These are phyloP conservation scores for Scaptomyza tumidula DNA, from an alignment of 2,888 invertebrate genomes.

Conservation along the genomic window DNA sequence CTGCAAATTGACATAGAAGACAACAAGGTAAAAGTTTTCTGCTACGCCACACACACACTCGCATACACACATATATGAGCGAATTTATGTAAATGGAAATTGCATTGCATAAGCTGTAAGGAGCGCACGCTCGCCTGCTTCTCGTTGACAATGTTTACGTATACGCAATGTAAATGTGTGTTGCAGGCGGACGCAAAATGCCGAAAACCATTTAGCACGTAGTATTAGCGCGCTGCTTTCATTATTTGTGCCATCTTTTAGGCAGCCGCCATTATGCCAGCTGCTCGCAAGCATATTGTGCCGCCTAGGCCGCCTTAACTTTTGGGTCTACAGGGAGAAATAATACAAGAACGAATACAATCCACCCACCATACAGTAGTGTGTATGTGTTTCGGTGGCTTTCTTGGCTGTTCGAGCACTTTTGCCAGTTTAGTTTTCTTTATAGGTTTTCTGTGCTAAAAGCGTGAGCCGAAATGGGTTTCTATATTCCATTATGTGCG, in stretches of 20 bases:
- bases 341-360: not conserved
- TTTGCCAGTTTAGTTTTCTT: conserved; percentile 70
- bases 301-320: conserved; percentile 56
- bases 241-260: conserved; percentile 72
- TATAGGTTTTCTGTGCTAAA: conserved; percentile 63
- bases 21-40: conserved; percentile 66
- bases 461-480: conserved; percentile 29
- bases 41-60: conserved; percentile 23
- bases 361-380: not conserved
- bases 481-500: conserved; percentile 31
- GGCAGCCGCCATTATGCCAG: conserved; percentile 43
- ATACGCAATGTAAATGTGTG: conserved; percentile 68
- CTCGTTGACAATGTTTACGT: conserved; percentile 56
- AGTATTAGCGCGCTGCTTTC: conserved; percentile 73
- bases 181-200: conserved; percentile 54
- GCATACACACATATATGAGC: conserved; percentile 33
- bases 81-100: conserved; percentile 78
- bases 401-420: conserved; percentile 35
- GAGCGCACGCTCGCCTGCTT: conserved; percentile 19
- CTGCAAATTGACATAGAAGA: conserved; percentile 78
- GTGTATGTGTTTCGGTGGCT: not conserved
- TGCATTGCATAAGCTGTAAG: conserved; percentile 68
- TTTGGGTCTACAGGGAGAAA: conserved; percentile 30
- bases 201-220: conserved; percentile 75
- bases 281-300: conserved; percentile 50